Conservation (phyloP, 2,113 vertebrate species). For the Osmerus mordax region DNA sequence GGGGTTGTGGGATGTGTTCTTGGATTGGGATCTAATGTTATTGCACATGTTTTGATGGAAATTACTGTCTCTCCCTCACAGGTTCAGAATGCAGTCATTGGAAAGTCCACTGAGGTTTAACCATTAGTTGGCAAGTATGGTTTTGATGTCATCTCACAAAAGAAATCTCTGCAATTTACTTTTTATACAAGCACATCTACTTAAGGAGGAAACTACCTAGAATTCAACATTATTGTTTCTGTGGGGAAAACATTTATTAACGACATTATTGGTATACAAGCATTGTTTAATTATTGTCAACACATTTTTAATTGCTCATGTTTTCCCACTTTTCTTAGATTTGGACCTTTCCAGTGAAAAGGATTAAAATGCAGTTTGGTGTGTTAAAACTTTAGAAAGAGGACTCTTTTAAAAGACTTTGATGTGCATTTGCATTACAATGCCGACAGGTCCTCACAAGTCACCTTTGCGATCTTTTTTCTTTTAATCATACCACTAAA, state of each 20-base stretch:
- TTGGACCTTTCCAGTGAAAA: not conserved
- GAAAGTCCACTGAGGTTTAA: slow-evolving; percentile 73
- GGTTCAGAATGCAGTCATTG: slow-evolving; percentile 44
- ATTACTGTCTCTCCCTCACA: slow-evolving; percentile 31
- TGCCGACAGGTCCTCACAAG: slow-evolving; percentile 24
- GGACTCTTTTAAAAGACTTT: not conserved
- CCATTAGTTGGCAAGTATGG: not conserved
- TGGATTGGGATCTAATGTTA: not conserved
- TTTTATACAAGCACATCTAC: no score
- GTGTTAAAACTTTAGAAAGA: not conserved
- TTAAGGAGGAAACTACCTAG: no score
- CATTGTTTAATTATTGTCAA: no score
- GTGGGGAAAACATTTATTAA: no score
- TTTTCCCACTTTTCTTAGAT: slow-evolving; percentile 15
- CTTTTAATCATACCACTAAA: slow-evolving; percentile 30
- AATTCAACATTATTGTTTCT: no score
- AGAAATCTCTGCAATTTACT: no score
- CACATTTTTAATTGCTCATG: not conserved
- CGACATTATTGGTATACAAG: no score
- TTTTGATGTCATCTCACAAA: not conserved
- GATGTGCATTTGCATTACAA: not conserved
- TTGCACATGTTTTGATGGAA: not conserved
- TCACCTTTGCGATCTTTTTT: slow-evolving; percentile 38
- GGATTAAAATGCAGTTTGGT: not conserved
- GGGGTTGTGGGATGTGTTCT: not conserved